Evolutionary conservation across 1,140 invertebrate genomes (phyloP), one percentile per base, ranked within the genome.

Genomic region (Aricia agestis): DNA sequence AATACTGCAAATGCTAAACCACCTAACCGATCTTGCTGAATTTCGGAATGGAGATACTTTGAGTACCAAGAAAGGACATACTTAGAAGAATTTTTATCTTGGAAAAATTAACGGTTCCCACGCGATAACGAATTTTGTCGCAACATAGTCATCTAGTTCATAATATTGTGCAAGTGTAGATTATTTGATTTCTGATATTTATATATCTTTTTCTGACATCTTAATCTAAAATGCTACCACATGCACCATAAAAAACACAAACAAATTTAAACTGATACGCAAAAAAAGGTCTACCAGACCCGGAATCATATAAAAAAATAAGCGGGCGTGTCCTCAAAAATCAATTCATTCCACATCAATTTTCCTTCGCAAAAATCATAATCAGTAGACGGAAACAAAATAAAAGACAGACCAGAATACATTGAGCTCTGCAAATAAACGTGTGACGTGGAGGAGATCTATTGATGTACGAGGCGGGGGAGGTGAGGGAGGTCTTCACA

Each of bases 331-430:
- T 77, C 78, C 79, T 82, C 77, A 83, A 83, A 86, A 78, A 84
- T 80, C 76, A 86, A 81, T 86, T 82, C 78, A 75, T 76, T 75
- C 77, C 74, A 71, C 71, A 78, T 78, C 82, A 85, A 82, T 84
- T 84, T 81, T 71, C 76, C 72, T 72, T 79, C 77, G 76, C 82
- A 80, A 87, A 86, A 88, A 85, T 85, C 80, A 89, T 87, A 89
- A 89, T 87, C 87, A 86, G 74, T 76, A 86, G 85, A 87, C 83
- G 79, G 81, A 82, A 79, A 78, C 83, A 81, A 83, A 85, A 82
- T 77, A 85, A 86, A 86, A 86, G 82, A 84, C 81, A 31, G 69
- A 68, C 87, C 81, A 84, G 36, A 73, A 69, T 77, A 77, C 59
- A 6, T 71, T 72, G 84, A 83, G 15, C 82, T 69, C 42, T 75